Evolutionary conservation across 1,140 invertebrate species (phyloP), one percentile per base, ranked within the genome.

Genomic region (Andrena cerasifolii): DNA sequence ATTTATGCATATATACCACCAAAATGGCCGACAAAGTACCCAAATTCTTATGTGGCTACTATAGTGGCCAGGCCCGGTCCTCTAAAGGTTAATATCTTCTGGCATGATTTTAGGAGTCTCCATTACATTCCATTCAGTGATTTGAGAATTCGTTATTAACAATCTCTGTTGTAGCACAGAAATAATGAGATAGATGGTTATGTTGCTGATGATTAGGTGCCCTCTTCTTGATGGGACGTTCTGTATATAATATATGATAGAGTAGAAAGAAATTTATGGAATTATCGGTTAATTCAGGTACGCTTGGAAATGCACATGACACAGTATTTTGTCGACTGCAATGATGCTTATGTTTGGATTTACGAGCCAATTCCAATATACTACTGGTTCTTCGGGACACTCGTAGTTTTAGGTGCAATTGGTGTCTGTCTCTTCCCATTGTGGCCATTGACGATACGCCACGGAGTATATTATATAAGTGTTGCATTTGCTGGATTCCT

Each of bases 301-400:
- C 96, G 98, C 51, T 91, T 99, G 16, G 98, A 99, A 91, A 99
- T 99, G 98, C 98, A 99, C 93, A 95, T 98, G 86, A 97, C 99
- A 80, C 98, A 99, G 92, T 91, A 96, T 82, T 99, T 99, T 93
- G 94, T 98, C 4, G 99, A 99, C 93, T 96, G 96, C 49, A 94
- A 96, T 43, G 98, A 99, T 93, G 97, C 99, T 3, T 99, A 99
- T 93, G 99, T 99, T 18, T 99, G 99, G 99, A 97, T 99, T 72
- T 99, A 99, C 93, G 99, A 99, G 92, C 99, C 99, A 5, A 98
- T 99, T 86, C 98, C 98, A 12, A 95, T 98, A 75, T 98, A 98
- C 93, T 99, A 99, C 89, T 99, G 98, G 96, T 94, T 99, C 80
- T 97, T 98, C 88, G 99, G 99, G 61, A 94, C 96, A 31, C 93